A percentile compares a stretch with the other conserved stretches of the same genome.
Evolutionary conservation across 2,888 invertebrate genomes (phyloP).

Genomic region (Petrolisthes manimaculis): DNA sequence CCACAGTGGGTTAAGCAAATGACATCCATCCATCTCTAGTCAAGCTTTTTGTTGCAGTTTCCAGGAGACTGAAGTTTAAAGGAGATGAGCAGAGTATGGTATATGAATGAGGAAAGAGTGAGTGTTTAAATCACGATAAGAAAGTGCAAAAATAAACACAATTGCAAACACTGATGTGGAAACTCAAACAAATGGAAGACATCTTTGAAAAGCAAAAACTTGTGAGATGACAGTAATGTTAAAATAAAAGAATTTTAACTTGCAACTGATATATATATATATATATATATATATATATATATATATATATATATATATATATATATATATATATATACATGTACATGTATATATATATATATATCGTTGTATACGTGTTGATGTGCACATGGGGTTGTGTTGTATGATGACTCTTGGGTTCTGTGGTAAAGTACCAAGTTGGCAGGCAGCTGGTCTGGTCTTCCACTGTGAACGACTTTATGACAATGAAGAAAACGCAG

Average conservation of each 20-base stretch:
- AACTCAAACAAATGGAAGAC: not conserved
- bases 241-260: not conserved
- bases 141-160: not conserved
- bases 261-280: too few species aligned
- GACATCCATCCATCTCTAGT: slow-evolving; percentile 18
- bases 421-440: not conserved
- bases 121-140: not conserved
- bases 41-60: not conserved
- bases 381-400: too few species aligned
- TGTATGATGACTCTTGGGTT: too few species aligned
- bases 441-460: slow-evolving; percentile 57
- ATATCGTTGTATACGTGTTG: too few species aligned
- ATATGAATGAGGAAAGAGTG: not conserved
- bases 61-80: not conserved
- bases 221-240: not conserved
- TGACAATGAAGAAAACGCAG: slow-evolving; percentile 45
- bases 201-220: not conserved
- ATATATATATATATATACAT: too few species aligned
- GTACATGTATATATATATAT: too few species aligned
- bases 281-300: too few species aligned
- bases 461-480: slow-evolving; percentile 57
- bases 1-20: slow-evolving; percentile 2
- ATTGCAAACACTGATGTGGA: not conserved
- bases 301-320: too few species aligned
- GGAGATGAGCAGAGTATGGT: not conserved